Evolutionary conservation across 2,113 vertebrate genomes (phyloP).

Genomic region (Rhipidura dahli): DNA sequence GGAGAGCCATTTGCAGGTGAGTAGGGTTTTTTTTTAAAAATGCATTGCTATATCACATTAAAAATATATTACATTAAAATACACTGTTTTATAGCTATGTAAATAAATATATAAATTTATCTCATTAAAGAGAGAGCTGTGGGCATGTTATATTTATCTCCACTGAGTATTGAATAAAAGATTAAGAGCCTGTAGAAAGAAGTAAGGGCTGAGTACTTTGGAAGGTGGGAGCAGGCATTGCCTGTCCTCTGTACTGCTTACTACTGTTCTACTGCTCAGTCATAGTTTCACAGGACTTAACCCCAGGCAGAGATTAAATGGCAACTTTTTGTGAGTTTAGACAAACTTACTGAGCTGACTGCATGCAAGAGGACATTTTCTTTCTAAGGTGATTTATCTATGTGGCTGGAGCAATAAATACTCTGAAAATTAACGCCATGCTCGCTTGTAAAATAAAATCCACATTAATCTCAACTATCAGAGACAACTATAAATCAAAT

Average conservation of each 20-base stretch:
- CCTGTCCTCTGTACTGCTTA: background rate
- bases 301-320: background rate
- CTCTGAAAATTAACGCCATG: background rate
- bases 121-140: background rate
- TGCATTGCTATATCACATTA: background rate
- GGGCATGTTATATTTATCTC: background rate
- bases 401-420: slow-evolving; percentile 24
- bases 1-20: background rate
- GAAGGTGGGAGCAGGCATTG: background rate
- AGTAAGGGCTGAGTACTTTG: background rate
- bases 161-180: background rate
- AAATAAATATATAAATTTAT: background rate
- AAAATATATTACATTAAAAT: background rate
- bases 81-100: background rate
- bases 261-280: background rate
- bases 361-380: background rate
- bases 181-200: background rate
- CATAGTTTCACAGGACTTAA: background rate
- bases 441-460: background rate
- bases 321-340: background rate
- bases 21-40: background rate
- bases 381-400: slow-evolving; percentile 1
- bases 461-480: slow-evolving; percentile 31
- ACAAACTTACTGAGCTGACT: background rate
- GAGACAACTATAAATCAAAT: slow-evolving; percentile 27